Evolutionary conservation across 2,797 vertebrate genomes (phyloP).

Genomic region (Mastacembelus armatus): DNA sequence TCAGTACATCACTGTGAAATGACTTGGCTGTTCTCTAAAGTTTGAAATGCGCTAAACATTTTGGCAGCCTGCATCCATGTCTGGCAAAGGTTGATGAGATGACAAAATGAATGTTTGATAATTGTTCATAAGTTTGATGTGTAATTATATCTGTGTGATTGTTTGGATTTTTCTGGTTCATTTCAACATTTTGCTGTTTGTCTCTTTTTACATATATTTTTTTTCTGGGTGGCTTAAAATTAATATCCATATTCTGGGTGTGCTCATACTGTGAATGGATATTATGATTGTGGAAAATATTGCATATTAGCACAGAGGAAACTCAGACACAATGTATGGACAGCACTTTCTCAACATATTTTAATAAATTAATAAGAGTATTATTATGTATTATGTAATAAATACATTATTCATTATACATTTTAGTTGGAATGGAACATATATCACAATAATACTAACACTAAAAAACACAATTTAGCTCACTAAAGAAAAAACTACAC

Average conservation of each 20-base stretch:
- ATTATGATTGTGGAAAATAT: neutral
- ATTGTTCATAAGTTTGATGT: constrained; percentile 34
- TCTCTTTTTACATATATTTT: neutral
- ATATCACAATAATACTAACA: no score
- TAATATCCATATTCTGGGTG: neutral
- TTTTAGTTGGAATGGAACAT: no score
- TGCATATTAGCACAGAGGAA: neutral
- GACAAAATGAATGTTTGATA: constrained; percentile 53
- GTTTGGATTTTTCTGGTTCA: constrained; percentile 34
- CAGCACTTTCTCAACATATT: no score
- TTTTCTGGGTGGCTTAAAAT: neutral
- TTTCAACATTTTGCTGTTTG: constrained; percentile 20
- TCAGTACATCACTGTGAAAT: constrained; percentile 22
- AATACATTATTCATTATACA: no score
- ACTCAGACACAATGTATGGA: no score
- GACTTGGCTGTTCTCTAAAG: constrained; percentile 36
- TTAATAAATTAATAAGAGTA: no score
- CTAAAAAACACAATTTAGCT: no score
- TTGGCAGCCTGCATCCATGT: constrained; percentile 30
- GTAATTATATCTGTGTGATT: constrained; percentile 42
- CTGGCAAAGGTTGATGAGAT: constrained; percentile 52
- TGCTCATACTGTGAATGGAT: neutral
- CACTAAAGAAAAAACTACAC: no score
- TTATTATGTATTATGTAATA: no score
- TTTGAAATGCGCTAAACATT: constrained; percentile 43